Base-by-base conservation (phyloP, 92 coral and sea anemone species). In the Zoanthus gigantus region DNA sequence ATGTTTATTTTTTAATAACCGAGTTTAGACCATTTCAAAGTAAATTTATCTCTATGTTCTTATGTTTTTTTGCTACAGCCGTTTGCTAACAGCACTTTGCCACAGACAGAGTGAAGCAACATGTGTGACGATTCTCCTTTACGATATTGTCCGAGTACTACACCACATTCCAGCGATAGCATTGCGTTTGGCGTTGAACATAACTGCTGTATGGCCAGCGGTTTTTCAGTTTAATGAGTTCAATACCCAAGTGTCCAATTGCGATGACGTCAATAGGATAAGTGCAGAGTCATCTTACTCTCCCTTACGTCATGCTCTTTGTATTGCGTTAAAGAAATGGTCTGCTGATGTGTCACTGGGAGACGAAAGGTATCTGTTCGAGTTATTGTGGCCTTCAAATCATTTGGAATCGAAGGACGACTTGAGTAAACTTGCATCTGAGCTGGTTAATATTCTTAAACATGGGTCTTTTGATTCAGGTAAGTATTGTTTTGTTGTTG, bases 201-300 rank as follows among this genome's bases (percentile, higher is more conserved):
- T 97, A 52, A 91, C 85, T 47, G 85, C 95, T 6, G 98, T 94
- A 7, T 95, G 99, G 99, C 96, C 98, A 16, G 83, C 88, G 30
- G 91, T 92, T 67, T 86, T 97, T 48, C 42, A 68, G 18, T 48
- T 80, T 37, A 31, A 90, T 6, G 34, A 84, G 74, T 45, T 68
- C 9, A 56, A 46, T 44, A 61, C 54, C 18, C 23, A 53, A 42
- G 44, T 28, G 37, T 29, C 68, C 67, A 42, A 73, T 30, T 52
- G 83, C 16, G 60, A 90, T 9, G 45, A 84, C 74, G 48, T 71
- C 10, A 53, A 56, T 37, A 60, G 32, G 7, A 28, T 71, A 34
- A 7, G 67, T 45, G 50, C 53, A 13, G 79, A 54, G 46, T 14
- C 47, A 1, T 37, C 66, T 60, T 66, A 56, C 42, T 89, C 82